Base-by-base conservation (phyloP, 2,888 invertebrate species). In the Agrotis exclamationis region DNA sequence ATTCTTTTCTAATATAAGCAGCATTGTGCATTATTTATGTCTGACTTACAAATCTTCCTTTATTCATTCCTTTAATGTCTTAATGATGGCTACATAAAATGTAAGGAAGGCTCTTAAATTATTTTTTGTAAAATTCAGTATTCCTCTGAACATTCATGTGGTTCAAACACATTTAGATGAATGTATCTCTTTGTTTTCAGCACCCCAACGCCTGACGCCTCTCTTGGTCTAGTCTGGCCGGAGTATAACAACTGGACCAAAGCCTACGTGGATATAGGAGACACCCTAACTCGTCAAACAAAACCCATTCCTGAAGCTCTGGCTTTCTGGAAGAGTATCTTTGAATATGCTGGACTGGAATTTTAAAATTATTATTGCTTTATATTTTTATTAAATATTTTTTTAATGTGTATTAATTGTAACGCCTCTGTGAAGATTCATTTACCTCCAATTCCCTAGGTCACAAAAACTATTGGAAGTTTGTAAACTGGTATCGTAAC, bases 171-270 rank as follows among this genome's bases (percentile, higher is more conserved):
- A 33, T 33, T 1, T 5, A 28, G 7, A 7, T 33, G 6, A 6
- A 33, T 33, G 6, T 7, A 33, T 33, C 0, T 7, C 6, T 33
- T 7, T n/a, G 47, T 59, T 53, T 79, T 88, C 88, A 94, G 95
- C 0, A 92, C 87, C 16, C 93, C 94, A 16, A 94, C 94, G 0
- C 93, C 94, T 1, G 91, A 92, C 48, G 7, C 77, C 0, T 82
- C 89, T 0, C 83, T 92, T 4, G 90, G 89, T 3, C 84, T 86
- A 3, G 82, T 33, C 1, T 94, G 94, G 93, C 91, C 90, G 2
- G 84, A 90, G 63, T 94, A 91, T 60, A 82, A 91, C 33, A 79
- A 76, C 13, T 60, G 22, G 0, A 83, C 70, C 7, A 84, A 89
- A 65, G 67, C 70, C 13, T 93, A 90, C 63, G 78, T 91, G 62